A percentile compares a stretch with the other conserved stretches of the same genome.
These are phyloP conservation scores for Clavelina lepadiformis DNA, from an alignment of 23 tunicate genomes.

Conservation along the genomic window DNA sequence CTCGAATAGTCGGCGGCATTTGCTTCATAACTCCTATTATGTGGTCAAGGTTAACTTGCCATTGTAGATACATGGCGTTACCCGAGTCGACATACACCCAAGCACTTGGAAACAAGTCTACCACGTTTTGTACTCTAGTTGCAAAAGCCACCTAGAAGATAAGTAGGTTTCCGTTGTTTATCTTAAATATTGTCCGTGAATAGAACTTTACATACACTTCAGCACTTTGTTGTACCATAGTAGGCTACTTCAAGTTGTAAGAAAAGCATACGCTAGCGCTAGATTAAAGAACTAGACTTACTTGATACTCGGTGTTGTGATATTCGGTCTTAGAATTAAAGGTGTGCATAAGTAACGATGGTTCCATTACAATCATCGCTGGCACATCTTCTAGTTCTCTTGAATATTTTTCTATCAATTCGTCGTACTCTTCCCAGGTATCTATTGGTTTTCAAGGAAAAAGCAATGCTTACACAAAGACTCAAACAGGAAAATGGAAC, in stretches of 20 bases:
- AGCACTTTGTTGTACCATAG: no score
- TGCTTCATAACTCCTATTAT: constrained; percentile 70
- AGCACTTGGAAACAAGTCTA: constrained; percentile 53
- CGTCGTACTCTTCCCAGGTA: constrained; percentile 93
- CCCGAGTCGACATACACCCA: constrained; percentile 99
- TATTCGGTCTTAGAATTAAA: constrained; percentile 63
- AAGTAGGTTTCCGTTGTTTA: no score
- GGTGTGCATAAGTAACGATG: constrained; percentile 95
- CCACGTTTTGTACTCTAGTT: constrained; percentile 55
- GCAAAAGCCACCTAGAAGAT: constrained; percentile 59
- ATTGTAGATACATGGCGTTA: constrained; percentile 97
- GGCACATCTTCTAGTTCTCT: constrained; percentile 76
- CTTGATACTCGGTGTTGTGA: constrained; percentile 79
- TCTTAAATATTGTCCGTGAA: no score
- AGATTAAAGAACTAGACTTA: not conserved
- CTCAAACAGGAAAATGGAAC: no score
- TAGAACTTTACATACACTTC: no score
- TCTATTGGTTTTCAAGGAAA: constrained; percentile 14
- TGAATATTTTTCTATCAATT: constrained; percentile 54
- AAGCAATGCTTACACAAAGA: not conserved
- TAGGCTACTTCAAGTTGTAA: not conserved
- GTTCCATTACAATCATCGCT: constrained; percentile 83
- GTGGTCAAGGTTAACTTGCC: constrained; percentile 92
- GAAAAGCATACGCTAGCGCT: not conserved
- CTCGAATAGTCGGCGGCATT: constrained; percentile 84